phyloP scores from a whole-genome alignment of 2,113 vertebrate species.

The Gadus chalcogrammus region DNA sequence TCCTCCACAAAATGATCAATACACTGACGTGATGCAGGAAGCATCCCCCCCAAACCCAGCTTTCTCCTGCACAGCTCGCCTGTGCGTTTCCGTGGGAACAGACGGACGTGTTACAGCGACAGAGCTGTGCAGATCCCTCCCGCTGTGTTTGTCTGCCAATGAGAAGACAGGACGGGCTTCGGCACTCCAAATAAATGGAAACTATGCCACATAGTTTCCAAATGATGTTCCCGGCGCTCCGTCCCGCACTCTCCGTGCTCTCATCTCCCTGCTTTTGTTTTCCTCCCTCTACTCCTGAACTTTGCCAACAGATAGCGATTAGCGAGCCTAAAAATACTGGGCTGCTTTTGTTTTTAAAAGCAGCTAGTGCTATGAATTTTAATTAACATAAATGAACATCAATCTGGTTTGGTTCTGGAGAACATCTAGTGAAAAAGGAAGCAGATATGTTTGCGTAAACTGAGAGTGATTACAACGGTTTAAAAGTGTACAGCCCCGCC shows the following conservation, averaged over 20 bases:
- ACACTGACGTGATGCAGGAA: slow-evolving; percentile 6
- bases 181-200: slow-evolving; percentile 63
- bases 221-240: slow-evolving; percentile 44
- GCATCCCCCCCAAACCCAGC: slow-evolving; percentile 5
- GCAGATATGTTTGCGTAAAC: no score
- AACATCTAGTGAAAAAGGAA: no score
- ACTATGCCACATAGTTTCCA: slow-evolving; percentile 71
- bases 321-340: no score
- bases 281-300: no score
- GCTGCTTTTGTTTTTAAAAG: no score
- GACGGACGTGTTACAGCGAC: slow-evolving; percentile 47
- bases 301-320: no score
- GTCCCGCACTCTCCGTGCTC: neutral
- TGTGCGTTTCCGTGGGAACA: slow-evolving; percentile 60
- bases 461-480: no score
- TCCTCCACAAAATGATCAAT: neutral
- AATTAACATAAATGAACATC: no score
- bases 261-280: slow-evolving; percentile 4
- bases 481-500: no score
- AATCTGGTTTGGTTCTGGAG: no score
- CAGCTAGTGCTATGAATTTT: no score
- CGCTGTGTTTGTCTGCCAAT: slow-evolving; percentile 56
- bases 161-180: slow-evolving; percentile 55
- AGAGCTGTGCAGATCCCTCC: slow-evolving; percentile 49
- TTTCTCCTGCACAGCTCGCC: slow-evolving; percentile 9